Percentiles rank a stretch among this genome's conserved stretches.
These are phyloP conservation scores for Buathra laborator DNA, from an alignment of 2,888 invertebrate species.

Conservation along the genomic window DNA sequence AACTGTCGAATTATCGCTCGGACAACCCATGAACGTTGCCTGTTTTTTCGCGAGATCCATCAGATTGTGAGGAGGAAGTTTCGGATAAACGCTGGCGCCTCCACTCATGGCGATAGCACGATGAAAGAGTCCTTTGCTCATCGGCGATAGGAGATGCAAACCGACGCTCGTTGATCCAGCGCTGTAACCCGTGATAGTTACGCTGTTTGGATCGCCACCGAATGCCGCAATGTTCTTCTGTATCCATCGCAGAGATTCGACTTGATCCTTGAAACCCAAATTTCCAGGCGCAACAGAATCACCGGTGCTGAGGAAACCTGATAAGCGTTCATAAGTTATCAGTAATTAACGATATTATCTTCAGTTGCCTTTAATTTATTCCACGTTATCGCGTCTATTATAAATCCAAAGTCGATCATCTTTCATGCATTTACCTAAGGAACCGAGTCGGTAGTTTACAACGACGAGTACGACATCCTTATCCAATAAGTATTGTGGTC, in stretches of 20 bases:
- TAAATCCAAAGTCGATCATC: neutral
- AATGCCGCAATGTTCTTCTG: constrained; percentile 89
- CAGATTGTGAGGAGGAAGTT: constrained; percentile 86
- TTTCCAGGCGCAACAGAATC: constrained; percentile 90
- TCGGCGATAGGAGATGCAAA: constrained; percentile 86
- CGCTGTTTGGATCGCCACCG: constrained; percentile 89
- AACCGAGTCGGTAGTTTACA: constrained; percentile 80
- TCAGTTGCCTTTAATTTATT: neutral
- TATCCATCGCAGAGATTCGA: constrained; percentile 89
- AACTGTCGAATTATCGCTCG: constrained; percentile 85
- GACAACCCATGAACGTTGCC: constrained; percentile 88
- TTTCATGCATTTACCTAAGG: constrained; percentile 76
- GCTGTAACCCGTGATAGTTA: constrained; percentile 88
- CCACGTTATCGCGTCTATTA: neutral
- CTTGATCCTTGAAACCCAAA: constrained; percentile 91
- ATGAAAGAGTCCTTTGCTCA: constrained; percentile 90
- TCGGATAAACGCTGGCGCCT: constrained; percentile 86
- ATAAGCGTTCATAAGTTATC: neutral
- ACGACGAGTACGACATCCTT: constrained; percentile 81
- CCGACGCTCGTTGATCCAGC: constrained; percentile 84
- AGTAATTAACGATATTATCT: neutral
- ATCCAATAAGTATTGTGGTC: constrained; percentile 80
- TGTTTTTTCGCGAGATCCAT: constrained; percentile 88
- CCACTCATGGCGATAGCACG: constrained; percentile 90
- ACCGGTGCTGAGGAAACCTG: constrained; percentile 89